Conservation (phyloP, 2,113 vertebrate genomes). For the Manacus vitellinus region DNA sequence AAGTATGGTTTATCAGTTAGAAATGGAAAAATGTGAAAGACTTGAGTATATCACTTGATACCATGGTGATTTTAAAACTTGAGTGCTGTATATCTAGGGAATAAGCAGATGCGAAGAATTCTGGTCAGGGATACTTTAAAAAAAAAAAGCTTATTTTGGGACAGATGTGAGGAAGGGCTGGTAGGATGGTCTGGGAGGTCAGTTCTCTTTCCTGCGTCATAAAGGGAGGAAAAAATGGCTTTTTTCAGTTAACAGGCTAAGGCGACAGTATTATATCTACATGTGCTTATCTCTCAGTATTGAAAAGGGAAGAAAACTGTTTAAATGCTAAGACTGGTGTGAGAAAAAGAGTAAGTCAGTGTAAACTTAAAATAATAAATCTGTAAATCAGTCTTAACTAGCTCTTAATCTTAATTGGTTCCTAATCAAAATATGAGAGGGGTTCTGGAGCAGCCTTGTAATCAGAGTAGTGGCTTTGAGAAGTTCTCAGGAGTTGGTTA, state of each 20-base stretch:
- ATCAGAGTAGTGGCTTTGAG: background rate
- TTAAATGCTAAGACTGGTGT: background rate
- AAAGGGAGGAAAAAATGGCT: background rate
- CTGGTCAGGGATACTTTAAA: background rate
- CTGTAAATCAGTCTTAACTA: background rate
- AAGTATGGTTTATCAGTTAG: background rate
- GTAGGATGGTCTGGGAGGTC: background rate
- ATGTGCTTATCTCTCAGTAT: background rate
- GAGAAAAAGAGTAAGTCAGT: background rate
- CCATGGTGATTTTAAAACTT: background rate
- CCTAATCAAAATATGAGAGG: background rate
- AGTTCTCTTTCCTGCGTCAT: background rate
- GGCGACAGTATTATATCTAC: background rate
- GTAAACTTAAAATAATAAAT: background rate
- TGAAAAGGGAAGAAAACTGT: background rate
- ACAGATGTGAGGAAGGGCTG: background rate
- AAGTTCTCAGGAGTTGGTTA: slow-evolving; percentile 12
- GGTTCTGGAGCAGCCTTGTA: slow-evolving; percentile 2
- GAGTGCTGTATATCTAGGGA: background rate
- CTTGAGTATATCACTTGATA: background rate
- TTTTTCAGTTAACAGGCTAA: background rate
- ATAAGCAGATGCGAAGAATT: background rate
- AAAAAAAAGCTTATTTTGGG: background rate
- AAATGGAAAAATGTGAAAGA: background rate
- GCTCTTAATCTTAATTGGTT: slow-evolving; percentile 20